Percentiles rank a stretch among this genome's conserved stretches.
Conservation (phyloP, 2,888 invertebrate species). For the Archips crataeganus region DNA sequence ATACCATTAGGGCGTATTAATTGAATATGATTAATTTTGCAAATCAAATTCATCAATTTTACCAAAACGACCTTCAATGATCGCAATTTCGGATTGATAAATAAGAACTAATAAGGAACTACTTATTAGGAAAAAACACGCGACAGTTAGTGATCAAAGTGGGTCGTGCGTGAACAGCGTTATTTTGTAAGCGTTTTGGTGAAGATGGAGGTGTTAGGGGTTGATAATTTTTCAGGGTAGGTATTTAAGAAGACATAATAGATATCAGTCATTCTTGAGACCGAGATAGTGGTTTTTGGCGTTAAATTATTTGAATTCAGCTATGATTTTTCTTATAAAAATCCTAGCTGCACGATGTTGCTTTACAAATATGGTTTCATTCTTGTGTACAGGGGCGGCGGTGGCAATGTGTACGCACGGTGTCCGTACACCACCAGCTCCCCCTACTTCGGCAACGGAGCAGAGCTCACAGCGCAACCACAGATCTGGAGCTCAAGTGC, state of each 20-base stretch:
- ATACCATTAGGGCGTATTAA: too few relatives aligned
- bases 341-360: neutral
- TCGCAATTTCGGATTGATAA: too few relatives aligned
- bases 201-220: too few relatives aligned
- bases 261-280: neutral
- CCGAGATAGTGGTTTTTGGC: neutral
- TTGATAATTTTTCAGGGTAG: too few relatives aligned
- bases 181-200: too few relatives aligned
- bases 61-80: too few relatives aligned
- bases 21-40: too few relatives aligned
- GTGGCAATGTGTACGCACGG: slow-evolving; percentile 64
- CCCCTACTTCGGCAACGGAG: slow-evolving; percentile 69
- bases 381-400: slow-evolving; percentile 32
- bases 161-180: too few relatives aligned
- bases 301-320: neutral
- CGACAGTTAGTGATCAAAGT: too few relatives aligned
- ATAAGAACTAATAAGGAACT: too few relatives aligned
- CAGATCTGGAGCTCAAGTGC: slow-evolving; percentile 71
- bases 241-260: neutral
- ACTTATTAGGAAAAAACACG: too few relatives aligned
- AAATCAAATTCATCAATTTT: too few relatives aligned
- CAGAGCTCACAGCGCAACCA: slow-evolving; percentile 57
- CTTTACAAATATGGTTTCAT: slow-evolving; percentile 1
- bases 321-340: neutral
- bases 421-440: slow-evolving; percentile 67